phyloP scores from a whole-genome alignment of 2,797 vertebrate species.

The Paedocypris micromegethes region DNA sequence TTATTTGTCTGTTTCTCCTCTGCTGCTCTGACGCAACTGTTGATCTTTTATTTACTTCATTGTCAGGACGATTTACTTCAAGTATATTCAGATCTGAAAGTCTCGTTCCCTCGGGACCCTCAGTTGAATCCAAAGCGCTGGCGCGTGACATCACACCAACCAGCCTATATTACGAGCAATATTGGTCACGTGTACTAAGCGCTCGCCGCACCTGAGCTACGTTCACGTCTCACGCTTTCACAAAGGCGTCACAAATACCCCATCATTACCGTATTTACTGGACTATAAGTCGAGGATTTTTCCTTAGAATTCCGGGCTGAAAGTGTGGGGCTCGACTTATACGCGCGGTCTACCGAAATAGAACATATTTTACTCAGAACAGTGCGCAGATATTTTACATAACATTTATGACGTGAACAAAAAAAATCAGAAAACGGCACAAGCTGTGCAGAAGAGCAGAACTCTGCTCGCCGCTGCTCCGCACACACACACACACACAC shows the following conservation, averaged over 20 bases:
- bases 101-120: constrained; percentile 24
- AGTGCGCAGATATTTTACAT: too few relatives aligned
- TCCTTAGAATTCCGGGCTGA: too few relatives aligned
- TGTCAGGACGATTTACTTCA: constrained; percentile 46
- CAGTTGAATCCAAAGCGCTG: constrained; percentile 9
- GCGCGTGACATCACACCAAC: constrained; percentile 4
- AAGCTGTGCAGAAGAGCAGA: too few relatives aligned
- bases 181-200: too few relatives aligned
- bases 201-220: not conserved
- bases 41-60: constrained; percentile 48
- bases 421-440: too few relatives aligned
- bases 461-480: too few relatives aligned
- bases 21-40: constrained; percentile 27
- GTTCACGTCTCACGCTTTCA: not conserved
- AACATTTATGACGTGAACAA: too few relatives aligned
- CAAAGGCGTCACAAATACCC: not conserved
- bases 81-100: constrained; percentile 49
- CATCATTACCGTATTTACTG: not conserved
- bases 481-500: too few relatives aligned
- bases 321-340: too few relatives aligned
- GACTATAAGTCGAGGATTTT: too few relatives aligned
- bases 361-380: too few relatives aligned
- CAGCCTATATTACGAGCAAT: constrained; percentile 5
- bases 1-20: constrained; percentile 10
- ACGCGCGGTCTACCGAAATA: too few relatives aligned